Evolutionary conservation across 2,113 vertebrate genomes (phyloP).

Genomic region (Antechinus stuartii): DNA sequence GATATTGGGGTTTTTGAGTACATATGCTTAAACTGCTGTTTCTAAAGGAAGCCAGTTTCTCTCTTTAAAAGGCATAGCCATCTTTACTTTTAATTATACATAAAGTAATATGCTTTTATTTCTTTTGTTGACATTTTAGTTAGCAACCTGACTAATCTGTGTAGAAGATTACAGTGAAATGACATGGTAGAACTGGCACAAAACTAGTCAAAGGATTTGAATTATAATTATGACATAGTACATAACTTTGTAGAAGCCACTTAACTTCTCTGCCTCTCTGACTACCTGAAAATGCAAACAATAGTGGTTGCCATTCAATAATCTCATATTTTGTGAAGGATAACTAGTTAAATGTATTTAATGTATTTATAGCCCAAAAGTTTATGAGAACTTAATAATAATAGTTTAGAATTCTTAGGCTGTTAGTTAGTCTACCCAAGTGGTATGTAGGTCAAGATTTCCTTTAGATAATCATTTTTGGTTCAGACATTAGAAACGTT

Average conservation of each 20-base stretch:
- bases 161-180: constrained; percentile 38
- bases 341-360: constrained; percentile 52
- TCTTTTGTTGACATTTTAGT: constrained; percentile 41
- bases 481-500: constrained; percentile 33
- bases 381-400: constrained; percentile 37
- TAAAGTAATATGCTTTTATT: constrained; percentile 35
- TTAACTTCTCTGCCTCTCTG: constrained; percentile 52
- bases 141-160: constrained; percentile 34
- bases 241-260: constrained; percentile 59
- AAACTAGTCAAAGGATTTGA: constrained; percentile 42
- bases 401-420: constrained; percentile 46
- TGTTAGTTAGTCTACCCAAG: constrained; percentile 37
- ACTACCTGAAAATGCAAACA: constrained; percentile 55
- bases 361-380: constrained; percentile 54
- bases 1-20: constrained; percentile 28
- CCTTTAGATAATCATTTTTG: constrained; percentile 19
- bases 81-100: constrained; percentile 45
- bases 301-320: constrained; percentile 43
- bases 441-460: constrained; percentile 17
- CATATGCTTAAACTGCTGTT: constrained; percentile 37
- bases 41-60: not conserved
- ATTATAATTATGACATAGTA: constrained; percentile 49
- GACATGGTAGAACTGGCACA: not conserved
- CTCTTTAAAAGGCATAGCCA: constrained; percentile 33
- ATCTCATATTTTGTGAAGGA: constrained; percentile 45